phyloP scores from a whole-genome alignment of 2,888 invertebrate species.

The Aspidiotus destructor region DNA sequence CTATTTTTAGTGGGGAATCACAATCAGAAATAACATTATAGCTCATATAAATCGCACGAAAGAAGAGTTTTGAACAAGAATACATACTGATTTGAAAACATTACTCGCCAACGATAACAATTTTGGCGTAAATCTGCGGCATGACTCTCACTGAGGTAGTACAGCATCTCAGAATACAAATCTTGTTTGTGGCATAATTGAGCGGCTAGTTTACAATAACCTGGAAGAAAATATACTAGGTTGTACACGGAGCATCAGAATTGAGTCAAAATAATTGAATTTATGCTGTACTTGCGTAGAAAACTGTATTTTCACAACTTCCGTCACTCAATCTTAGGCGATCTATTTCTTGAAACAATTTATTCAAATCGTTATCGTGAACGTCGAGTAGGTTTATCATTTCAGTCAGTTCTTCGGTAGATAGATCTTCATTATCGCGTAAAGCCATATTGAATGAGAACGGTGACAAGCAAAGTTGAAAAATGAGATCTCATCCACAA shows the following conservation, averaged over 20 bases:
- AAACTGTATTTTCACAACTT: neutral
- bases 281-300: constrained; percentile 8
- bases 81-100: neutral
- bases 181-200: neutral
- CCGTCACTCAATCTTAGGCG: neutral
- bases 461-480: no score
- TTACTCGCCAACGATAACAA: neutral
- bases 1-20: neutral
- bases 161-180: constrained; percentile 6
- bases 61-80: neutral
- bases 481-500: no score
- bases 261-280: neutral
- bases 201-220: constrained; percentile 17
- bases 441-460: no score
- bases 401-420: no score
- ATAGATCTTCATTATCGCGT: no score
- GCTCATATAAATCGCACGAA: neutral
- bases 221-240: constrained; percentile 1
- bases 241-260: neutral
- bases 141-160: constrained; percentile 33
- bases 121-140: constrained; percentile 16
- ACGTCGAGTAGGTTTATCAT: no score
- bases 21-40: no score
- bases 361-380: no score
- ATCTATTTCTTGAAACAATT: neutral